Evolutionary conservation across 2,888 invertebrate species (phyloP).

Genomic region (Amphipyra berbera): DNA sequence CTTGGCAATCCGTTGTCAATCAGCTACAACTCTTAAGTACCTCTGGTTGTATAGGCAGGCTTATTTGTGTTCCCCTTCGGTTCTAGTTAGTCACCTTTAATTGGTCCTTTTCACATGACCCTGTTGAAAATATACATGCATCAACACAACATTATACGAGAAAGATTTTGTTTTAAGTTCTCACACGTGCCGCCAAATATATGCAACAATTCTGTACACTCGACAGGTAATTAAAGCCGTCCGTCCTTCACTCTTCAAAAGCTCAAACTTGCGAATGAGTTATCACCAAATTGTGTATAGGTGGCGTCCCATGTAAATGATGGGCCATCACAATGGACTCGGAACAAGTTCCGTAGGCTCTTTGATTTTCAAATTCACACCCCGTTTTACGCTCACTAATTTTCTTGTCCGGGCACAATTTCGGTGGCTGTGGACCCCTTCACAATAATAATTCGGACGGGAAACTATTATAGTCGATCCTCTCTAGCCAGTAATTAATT

Average conservation of each 20-base stretch:
- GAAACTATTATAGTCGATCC: constrained; percentile 89
- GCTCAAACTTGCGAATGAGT: constrained; percentile 72
- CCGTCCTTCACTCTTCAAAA: constrained; percentile 66
- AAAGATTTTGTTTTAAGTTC: not conserved
- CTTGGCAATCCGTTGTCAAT: too few species aligned
- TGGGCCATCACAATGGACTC: constrained; percentile 82
- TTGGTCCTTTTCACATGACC: too few species aligned
- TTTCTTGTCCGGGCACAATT: constrained; percentile 90
- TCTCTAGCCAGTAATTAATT: constrained; percentile 89
- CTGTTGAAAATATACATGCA: too few species aligned
- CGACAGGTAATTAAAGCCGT: constrained; percentile 57
- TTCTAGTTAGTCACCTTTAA: too few species aligned
- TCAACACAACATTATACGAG: too few species aligned
- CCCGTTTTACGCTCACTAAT: constrained; percentile 89
- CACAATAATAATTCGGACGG: constrained; percentile 88
- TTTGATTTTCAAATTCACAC: constrained; percentile 89
- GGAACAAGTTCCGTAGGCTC: constrained; percentile 82
- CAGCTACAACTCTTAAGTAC: too few species aligned
- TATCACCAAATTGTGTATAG: constrained; percentile 78
- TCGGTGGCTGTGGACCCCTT: constrained; percentile 76
- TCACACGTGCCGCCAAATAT: constrained; percentile 6
- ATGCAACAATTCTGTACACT: constrained; percentile 48
- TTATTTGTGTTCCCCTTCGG: too few species aligned
- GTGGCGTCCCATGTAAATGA: constrained; percentile 86
- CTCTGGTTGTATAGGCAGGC: too few species aligned